Conservation (phyloP, 2,888 invertebrate species). For the Pandemis corylana region DNA sequence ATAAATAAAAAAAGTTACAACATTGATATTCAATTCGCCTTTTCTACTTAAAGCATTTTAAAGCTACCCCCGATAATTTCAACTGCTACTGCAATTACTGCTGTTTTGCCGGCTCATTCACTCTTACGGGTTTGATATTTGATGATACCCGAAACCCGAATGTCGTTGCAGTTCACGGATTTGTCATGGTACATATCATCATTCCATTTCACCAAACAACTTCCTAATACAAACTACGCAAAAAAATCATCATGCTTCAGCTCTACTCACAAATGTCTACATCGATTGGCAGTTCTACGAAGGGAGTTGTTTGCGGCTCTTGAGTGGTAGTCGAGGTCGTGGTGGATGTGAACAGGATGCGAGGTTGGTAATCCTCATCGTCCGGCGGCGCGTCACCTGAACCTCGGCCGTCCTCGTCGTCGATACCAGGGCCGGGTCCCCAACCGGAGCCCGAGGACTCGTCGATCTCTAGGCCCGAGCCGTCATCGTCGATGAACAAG, state of each 20-base stretch:
- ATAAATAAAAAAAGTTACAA: too few relatives aligned
- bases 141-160: too few relatives aligned
- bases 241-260: conserved; percentile 81
- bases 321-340: conserved; percentile 49
- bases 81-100: too few relatives aligned
- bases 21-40: too few relatives aligned
- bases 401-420: conserved; percentile 89
- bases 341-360: conserved; percentile 48
- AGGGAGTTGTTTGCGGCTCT: conserved; percentile 40
- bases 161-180: too few relatives aligned
- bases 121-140: too few relatives aligned
- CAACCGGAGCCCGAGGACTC: conserved; percentile 95
- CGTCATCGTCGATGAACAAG: conserved; percentile 91
- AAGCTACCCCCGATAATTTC: too few relatives aligned
- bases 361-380: conserved; percentile 76
- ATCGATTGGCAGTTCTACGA: conserved; percentile 24
- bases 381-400: conserved; percentile 74
- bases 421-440: conserved; percentile 88
- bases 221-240: conserved; percentile 61
- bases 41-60: too few relatives aligned
- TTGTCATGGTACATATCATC: not conserved
- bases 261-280: conserved; percentile 78
- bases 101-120: too few relatives aligned
- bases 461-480: conserved; percentile 90
- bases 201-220: conserved; percentile 14